phyloP scores from a whole-genome alignment of 2,888 invertebrate genomes.

The Notodonta dromedarius region DNA sequence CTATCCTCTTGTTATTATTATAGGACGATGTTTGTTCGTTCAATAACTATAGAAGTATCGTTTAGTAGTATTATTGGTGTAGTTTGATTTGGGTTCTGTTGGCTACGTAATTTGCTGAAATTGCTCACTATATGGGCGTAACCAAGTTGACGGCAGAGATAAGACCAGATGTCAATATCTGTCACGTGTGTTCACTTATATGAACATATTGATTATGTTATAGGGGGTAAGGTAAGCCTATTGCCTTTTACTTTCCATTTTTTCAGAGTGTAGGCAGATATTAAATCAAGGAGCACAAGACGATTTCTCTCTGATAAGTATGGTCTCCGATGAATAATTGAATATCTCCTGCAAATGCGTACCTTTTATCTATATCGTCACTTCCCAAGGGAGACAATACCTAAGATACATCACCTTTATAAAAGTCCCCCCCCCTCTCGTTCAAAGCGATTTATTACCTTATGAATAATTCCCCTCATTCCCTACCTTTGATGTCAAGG shows the following conservation, averaged over 20 bases:
- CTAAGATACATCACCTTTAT: background rate
- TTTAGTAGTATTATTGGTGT: constrained; percentile 5
- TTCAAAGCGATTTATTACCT: constrained; percentile 29
- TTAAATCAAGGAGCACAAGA: no score
- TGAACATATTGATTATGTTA: background rate
- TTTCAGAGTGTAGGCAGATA: no score
- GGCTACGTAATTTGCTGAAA: background rate
- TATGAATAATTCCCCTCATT: constrained; percentile 51
- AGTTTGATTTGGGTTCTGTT: constrained; percentile 1
- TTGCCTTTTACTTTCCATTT: no score
- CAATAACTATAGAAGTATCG: background rate
- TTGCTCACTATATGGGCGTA: background rate
- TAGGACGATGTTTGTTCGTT: background rate
- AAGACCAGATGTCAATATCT: background rate
- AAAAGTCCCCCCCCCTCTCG: background rate
- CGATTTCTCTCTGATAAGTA: no score
- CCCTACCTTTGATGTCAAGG: constrained; percentile 43
- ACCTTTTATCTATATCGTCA: background rate
- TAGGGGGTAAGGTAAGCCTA: background rate
- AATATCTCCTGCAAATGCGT: background rate
- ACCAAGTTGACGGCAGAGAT: background rate
- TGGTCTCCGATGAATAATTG: background rate
- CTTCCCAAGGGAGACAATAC: background rate
- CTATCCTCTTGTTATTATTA: background rate
- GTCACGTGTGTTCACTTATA: no score